Conservation (phyloP, 1,140 invertebrate genomes). For the Drosophila rufa region DNA sequence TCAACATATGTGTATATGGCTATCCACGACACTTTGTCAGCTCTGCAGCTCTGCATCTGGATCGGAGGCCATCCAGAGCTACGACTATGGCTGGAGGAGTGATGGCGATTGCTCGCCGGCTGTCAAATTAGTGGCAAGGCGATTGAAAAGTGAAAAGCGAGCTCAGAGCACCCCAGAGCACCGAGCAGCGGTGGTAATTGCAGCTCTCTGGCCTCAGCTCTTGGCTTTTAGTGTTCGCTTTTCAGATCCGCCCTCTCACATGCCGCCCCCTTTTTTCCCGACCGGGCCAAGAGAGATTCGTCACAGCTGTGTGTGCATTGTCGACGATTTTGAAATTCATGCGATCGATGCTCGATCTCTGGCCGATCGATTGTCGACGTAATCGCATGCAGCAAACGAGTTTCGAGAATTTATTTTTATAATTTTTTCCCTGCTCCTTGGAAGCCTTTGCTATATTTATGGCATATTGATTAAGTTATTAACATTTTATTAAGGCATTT, state of each 20-base stretch:
- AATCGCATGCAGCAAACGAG: constrained; percentile 82
- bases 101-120: constrained; percentile 77
- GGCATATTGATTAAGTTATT: constrained; percentile 83
- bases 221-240: constrained; percentile 12
- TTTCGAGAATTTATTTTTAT: constrained; percentile 82
- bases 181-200: constrained; percentile 42
- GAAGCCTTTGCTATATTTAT: constrained; percentile 74
- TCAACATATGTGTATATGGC: constrained; percentile 54
- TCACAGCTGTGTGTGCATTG: constrained; percentile 63
- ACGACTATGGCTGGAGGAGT: constrained; percentile 34
- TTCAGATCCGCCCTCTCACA: constrained; percentile 55
- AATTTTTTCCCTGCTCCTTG: constrained; percentile 60
- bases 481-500: constrained; percentile 82
- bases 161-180: constrained; percentile 1
- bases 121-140: constrained; percentile 77
- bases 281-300: constrained; percentile 52
- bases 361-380: constrained; percentile 57
- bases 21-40: constrained; percentile 69
- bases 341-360: constrained; percentile 48
- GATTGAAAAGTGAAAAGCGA: constrained; percentile 80
- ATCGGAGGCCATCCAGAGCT: constrained; percentile 1
- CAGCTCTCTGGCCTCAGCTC: constrained; percentile 44
- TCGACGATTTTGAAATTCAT: constrained; percentile 80
- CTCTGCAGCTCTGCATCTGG: neutral
- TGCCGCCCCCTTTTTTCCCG: constrained; percentile 17